A percentile compares a stretch with the other conserved stretches of the same genome.
Conservation (phyloP, 2,797 vertebrate genomes). For the Darevskia mixta region DNA sequence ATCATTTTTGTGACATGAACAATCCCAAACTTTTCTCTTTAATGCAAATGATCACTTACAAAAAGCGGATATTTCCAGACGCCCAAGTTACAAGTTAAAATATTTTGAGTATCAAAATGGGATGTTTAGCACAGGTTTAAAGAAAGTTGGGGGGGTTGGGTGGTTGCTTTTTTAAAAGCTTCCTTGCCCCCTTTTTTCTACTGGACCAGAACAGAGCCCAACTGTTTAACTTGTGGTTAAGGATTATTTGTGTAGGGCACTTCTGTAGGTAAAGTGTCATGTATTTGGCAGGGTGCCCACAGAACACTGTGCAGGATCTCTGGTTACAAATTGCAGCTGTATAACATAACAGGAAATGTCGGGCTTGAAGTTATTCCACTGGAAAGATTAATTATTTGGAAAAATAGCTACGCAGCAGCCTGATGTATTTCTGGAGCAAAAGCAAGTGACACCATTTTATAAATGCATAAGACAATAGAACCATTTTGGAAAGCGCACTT, state of each 20-base stretch:
- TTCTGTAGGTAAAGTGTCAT: constrained; percentile 78
- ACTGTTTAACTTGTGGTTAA: constrained; percentile 78
- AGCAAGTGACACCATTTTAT: constrained; percentile 67
- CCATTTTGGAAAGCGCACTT: constrained; percentile 45
- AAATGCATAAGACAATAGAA: constrained; percentile 56
- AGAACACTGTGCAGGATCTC: constrained; percentile 76
- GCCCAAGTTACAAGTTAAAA: constrained; percentile 50
- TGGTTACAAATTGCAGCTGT: constrained; percentile 83
- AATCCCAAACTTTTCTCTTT: background rate
- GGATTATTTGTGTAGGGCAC: constrained; percentile 77
- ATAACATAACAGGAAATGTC: constrained; percentile 86
- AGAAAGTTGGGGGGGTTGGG: constrained; percentile 8
- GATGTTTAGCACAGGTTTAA: constrained; percentile 43
- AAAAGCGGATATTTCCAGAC: constrained; percentile 46
- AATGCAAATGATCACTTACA: background rate
- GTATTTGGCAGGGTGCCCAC: constrained; percentile 78
- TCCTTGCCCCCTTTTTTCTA: constrained; percentile 58
- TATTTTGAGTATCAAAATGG: constrained; percentile 42
- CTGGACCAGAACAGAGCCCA: constrained; percentile 70
- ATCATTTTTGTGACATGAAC: constrained; percentile 29
- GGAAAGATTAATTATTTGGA: constrained; percentile 84
- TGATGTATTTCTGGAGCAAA: constrained; percentile 76
- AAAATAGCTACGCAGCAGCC: constrained; percentile 75
- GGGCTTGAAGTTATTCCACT: constrained; percentile 81
- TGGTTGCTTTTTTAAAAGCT: constrained; percentile 37